Conservation (phyloP, 2,797 vertebrate species). For the Melanotaenia nigrans region DNA sequence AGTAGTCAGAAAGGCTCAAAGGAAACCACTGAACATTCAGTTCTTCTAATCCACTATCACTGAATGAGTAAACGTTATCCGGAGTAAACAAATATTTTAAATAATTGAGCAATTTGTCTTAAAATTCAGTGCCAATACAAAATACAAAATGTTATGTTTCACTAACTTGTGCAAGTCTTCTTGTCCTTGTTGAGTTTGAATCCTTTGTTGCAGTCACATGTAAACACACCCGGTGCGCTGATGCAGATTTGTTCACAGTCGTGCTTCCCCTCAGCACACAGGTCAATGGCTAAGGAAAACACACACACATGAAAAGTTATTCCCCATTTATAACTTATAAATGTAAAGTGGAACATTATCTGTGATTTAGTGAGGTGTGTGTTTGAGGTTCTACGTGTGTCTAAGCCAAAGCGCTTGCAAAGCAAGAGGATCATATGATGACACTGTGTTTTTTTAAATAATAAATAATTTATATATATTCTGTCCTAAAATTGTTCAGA, state of each 20-base stretch:
- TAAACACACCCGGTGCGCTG: conserved; percentile 82
- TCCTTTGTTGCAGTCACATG: conserved; percentile 84
- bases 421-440: neutral
- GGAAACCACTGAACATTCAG: no score
- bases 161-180: conserved; percentile 78
- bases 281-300: conserved; percentile 82
- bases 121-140: neutral
- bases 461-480: no score
- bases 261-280: conserved; percentile 85
- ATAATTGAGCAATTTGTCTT: no score
- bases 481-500: neutral
- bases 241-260: conserved; percentile 90
- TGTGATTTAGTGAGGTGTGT: neutral
- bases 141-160: neutral
- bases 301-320: conserved; percentile 65
- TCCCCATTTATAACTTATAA: neutral
- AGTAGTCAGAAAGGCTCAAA: no score
- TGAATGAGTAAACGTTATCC: no score
- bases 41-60: no score
- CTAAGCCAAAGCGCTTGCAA: neutral
- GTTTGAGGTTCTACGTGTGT: neutral
- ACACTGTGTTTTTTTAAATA: neutral
- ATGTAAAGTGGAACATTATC: neutral
- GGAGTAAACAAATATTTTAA: neutral
- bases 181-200: conserved; percentile 86